phyloP scores from a whole-genome alignment of 2,888 invertebrate genomes.

The Xanthostigma xanthostigma region DNA sequence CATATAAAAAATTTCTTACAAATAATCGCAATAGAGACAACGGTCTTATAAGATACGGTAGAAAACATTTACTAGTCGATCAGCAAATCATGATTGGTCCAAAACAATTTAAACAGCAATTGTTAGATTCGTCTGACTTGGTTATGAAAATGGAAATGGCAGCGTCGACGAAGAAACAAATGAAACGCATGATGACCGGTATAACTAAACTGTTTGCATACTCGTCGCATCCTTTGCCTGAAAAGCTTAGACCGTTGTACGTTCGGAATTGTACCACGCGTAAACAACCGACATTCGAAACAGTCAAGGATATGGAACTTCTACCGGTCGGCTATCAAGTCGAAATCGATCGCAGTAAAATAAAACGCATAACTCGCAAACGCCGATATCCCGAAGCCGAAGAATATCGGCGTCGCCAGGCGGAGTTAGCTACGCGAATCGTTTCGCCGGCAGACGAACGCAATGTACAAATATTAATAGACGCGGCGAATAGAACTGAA shows the following conservation, averaged over 20 bases:
- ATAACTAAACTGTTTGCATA: constrained; percentile 9
- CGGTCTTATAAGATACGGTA: constrained; percentile 3
- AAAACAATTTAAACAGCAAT: constrained; percentile 9
- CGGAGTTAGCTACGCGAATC: too few species aligned
- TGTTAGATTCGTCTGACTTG: constrained; percentile 8
- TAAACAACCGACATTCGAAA: constrained; percentile 5
- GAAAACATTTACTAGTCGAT: constrained; percentile 9
- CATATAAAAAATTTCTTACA: constrained; percentile 2
- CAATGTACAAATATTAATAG: not conserved
- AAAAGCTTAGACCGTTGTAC: constrained; percentile 6
- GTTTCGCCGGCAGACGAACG: not conserved
- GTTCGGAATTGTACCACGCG: constrained; percentile 2
- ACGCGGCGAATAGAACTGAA: not conserved
- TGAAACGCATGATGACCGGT: constrained; percentile 2
- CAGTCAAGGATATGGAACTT: constrained; percentile 2
- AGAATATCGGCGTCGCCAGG: not conserved
- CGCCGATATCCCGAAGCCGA: constrained; percentile 1
- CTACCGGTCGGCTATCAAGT: constrained; percentile 3
- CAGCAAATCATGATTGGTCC: constrained; percentile 7
- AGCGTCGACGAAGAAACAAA: constrained; percentile 7
- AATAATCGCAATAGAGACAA: not conserved
- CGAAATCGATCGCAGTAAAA: constrained; percentile 1
- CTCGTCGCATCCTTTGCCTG: constrained; percentile 5
- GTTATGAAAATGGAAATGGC: constrained; percentile 2
- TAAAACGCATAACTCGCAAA: constrained; percentile 4